Evolutionary conservation across 2,888 invertebrate genomes (phyloP), one percentile per base, ranked within the genome.

Genomic region (Colletes collaris): DNA sequence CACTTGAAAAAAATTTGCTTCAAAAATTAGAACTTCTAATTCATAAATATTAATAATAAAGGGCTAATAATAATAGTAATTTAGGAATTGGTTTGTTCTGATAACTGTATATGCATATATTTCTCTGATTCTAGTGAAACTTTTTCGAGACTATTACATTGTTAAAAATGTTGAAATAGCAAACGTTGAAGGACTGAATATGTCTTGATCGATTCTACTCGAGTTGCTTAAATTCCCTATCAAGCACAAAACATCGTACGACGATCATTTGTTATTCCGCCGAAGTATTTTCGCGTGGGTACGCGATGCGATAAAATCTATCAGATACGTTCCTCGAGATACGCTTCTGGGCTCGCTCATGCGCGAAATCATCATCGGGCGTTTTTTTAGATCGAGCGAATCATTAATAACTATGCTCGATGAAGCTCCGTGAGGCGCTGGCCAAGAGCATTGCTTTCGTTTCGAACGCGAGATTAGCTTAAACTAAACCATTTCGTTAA

Each of bases 331-430:
- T 79, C 68, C 27, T 4, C 13, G 59, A 46, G 70, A 72, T 73
- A 78, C 67, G 75, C 67, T 76, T 69, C 63, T 63, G 50, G 67
- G 19, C 13, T 46, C 69, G 74, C 49, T 76, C 76, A 63, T 64
- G 76, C 62, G 76, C 76, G 59, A 76, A 68, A 72, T 71, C 67
- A 73, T 73, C 84, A 49, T 72, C 66, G 76, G 64, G 35, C n/a
- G 56, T 76, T 84, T 64, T 65, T 66, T 72, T 73, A 52, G 64
- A 71, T 76, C 83, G 60, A 16, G 16, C 27, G 63, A 58, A 69
- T 86, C 85, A 85, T 85, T 86, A 85, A 85, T 85, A 85, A 86
- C 78, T 55, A 68, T 35, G 65, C 66, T 35, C 53, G 67, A 58
- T 13, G 75, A 16, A 27, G 71, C 66, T 68, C 52, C 58, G 52